Percentiles rank a stretch among this genome's conserved stretches.
These are phyloP conservation scores for Calameuta pallipes DNA, from an alignment of 2,888 invertebrate genomes.

Conservation along the genomic window DNA sequence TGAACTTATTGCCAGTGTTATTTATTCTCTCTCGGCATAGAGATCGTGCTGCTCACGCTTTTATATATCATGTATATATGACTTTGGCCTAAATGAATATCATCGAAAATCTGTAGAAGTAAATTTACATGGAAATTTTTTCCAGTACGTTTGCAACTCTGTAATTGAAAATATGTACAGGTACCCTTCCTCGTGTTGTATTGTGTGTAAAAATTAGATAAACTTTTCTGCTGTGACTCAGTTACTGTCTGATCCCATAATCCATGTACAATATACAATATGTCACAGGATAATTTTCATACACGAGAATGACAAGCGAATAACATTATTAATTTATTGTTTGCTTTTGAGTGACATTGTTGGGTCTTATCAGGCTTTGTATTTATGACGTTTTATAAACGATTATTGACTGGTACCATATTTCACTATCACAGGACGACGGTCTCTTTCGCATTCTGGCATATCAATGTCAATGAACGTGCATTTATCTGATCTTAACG, in stretches of 20 bases:
- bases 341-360: neutral
- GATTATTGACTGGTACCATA: neutral
- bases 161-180: neutral
- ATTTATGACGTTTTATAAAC: neutral
- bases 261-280: neutral
- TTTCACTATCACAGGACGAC: neutral
- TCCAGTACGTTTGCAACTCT: neutral
- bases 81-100: no score
- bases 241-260: neutral
- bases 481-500: neutral
- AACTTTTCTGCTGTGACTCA: neutral
- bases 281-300: neutral
- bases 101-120: no score
- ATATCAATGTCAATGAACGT: neutral
- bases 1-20: neutral
- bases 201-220: neutral
- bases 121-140: no score
- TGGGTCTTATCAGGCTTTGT: neutral
- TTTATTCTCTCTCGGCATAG: neutral
- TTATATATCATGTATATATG: no score
- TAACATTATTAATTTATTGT: neutral
- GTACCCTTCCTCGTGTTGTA: neutral
- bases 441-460: neutral
- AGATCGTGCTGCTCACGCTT: neutral
- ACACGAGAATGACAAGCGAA: neutral